Evolutionary conservation across 53 echinoderm and acorn worm species (phyloP), one percentile per base, ranked within the genome.

Genomic region (Zoroaster sp.): DNA sequence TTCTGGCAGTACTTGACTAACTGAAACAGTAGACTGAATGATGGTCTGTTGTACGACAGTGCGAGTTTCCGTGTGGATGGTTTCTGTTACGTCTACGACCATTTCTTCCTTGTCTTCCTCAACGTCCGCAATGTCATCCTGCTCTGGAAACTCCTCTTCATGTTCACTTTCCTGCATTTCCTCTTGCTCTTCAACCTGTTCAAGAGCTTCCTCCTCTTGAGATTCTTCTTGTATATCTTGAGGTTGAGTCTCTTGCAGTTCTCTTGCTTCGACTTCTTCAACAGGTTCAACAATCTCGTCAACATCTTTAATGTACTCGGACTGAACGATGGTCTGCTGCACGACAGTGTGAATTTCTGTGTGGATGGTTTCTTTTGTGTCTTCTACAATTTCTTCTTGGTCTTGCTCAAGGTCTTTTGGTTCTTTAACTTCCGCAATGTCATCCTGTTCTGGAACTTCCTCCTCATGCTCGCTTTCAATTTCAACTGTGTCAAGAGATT

Each of bases 321-420:
- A 38, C 17, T 83, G 88, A 45, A 86, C 87, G 74, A 85, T 67
- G 12, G 73, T 88, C 55, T 91, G 83, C 47, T 78, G 83, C 28
- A 88, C 72, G 12, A 44, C 53, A 44, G 42, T 47, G 7, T 44
- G 45, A 78, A 11, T 49, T 78, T 23, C 49, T 32, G 35, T 18
- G 66, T 46, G 15, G 18, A 42, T 32, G 35, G 28, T 40, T 67
- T n/a, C 20, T 23, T 67, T 67, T n/a, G 8, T 30, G 63, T 3
- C 81, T 34, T 71, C 40, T 3, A 21, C 32, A 10, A 5, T 10
- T 45, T 31, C 9, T 28, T 17, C 34, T 21, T 42, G 9, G 42
- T 75, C 78, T 18, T 30, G 54, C n/a, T 45, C 11, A 23, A 44
- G n/a, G 32, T 45, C 69, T 69, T 40, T 47, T 44, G 69, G 69